These are phyloP conservation scores for Agrotis exclamationis DNA, from an alignment of 2,888 invertebrate species.

Conservation along the genomic window DNA sequence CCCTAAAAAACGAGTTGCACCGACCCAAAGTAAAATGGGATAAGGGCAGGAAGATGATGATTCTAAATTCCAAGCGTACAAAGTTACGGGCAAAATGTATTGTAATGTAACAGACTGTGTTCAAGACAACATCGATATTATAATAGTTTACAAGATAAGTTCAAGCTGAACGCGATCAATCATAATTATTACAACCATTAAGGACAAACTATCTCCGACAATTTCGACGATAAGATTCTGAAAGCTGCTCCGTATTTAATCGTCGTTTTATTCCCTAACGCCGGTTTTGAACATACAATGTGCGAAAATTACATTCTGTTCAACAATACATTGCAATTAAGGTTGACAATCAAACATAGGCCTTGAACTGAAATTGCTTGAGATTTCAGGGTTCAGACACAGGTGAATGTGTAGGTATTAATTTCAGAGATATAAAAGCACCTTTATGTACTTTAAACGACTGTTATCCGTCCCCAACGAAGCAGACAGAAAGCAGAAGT, in stretches of 20 bases:
- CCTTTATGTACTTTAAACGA: too few species aligned
- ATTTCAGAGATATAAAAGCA: background rate
- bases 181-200: slow-evolving; percentile 43
- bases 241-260: slow-evolving; percentile 25
- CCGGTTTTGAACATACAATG: slow-evolving; percentile 21
- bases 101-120: background rate
- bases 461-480: background rate
- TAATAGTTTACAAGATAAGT: slow-evolving; percentile 13
- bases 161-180: slow-evolving; percentile 12
- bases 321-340: slow-evolving; percentile 43
- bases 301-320: slow-evolving; percentile 31
- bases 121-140: background rate
- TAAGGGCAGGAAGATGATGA: too few species aligned
- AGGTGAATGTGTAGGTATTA: background rate
- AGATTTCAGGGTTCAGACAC: background rate
- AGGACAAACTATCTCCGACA: slow-evolving; percentile 17
- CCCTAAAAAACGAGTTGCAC: too few species aligned
- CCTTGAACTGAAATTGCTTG: slow-evolving; percentile 17
- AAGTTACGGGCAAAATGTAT: too few species aligned
- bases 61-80: too few species aligned
- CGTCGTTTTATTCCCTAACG: slow-evolving; percentile 17
- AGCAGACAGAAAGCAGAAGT: too few species aligned
- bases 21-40: too few species aligned
- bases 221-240: slow-evolving; percentile 26
- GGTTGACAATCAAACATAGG: slow-evolving; percentile 14